phyloP scores from a whole-genome alignment of 2,113 vertebrate species.

The Myotis davidii region DNA sequence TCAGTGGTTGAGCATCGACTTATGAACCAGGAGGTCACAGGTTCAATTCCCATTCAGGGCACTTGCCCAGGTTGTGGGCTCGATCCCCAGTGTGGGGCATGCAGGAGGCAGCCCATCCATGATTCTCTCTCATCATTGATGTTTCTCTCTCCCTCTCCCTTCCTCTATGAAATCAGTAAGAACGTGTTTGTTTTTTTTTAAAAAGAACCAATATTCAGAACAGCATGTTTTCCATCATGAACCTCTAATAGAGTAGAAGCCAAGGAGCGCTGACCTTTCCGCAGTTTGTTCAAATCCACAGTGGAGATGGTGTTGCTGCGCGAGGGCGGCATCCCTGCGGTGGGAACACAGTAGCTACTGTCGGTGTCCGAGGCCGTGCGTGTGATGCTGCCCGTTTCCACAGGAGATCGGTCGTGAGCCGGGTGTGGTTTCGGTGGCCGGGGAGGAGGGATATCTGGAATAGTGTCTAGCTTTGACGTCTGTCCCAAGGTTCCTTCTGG shows the following conservation, averaged over 20 bases:
- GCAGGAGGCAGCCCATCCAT: too few species aligned
- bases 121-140: too few species aligned
- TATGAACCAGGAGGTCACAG: too few species aligned
- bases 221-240: neutral
- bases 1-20: too few species aligned
- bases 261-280: conserved; percentile 89
- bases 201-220: neutral
- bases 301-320: conserved; percentile 96
- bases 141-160: too few species aligned
- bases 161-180: too few species aligned
- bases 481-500: conserved; percentile 86
- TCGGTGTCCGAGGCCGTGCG: conserved; percentile 93
- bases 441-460: conserved; percentile 94
- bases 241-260: neutral
- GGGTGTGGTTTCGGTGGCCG: conserved; percentile 95
- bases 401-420: conserved; percentile 93
- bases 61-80: too few species aligned
- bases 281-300: conserved; percentile 90
- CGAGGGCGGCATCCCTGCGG: conserved; percentile 86
- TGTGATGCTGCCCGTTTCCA: conserved; percentile 88
- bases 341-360: conserved; percentile 92
- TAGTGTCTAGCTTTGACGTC: conserved; percentile 86
- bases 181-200: too few species aligned
- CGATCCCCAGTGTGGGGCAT: too few species aligned
- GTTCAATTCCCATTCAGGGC: too few species aligned